A percentile compares a stretch with the other conserved stretches of the same genome.
These are phyloP conservation scores for Myotis yumanensis DNA, from an alignment of 2,113 vertebrate genomes.

Conservation along the genomic window DNA sequence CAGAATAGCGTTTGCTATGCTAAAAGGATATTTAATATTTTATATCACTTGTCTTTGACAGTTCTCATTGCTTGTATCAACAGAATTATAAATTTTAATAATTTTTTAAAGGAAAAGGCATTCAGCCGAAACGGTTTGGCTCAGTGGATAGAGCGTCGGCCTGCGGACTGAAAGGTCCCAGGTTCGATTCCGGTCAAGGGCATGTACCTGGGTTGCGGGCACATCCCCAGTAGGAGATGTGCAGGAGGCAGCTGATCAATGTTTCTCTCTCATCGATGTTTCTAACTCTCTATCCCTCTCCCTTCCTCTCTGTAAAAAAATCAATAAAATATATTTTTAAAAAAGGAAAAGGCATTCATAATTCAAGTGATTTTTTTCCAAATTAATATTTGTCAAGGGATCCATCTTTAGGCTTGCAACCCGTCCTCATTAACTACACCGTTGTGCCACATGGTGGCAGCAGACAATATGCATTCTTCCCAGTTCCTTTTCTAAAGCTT, in stretches of 20 bases:
- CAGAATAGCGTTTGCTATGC: not conserved
- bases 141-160: too few relatives aligned
- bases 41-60: not conserved
- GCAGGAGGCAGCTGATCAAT: too few relatives aligned
- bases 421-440: not conserved
- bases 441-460: constrained; percentile 66
- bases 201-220: too few relatives aligned
- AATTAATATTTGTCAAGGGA: not conserved
- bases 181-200: too few relatives aligned
- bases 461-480: not conserved
- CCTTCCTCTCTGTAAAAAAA: too few relatives aligned
- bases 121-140: too few relatives aligned
- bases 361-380: constrained; percentile 42
- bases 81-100: not conserved
- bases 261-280: too few relatives aligned
- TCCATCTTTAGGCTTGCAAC: not conserved
- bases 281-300: too few relatives aligned
- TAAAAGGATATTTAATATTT: not conserved
- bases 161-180: too few relatives aligned
- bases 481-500: not conserved
- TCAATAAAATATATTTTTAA: too few relatives aligned
- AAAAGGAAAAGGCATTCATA: not conserved
- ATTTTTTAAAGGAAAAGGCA: not conserved
- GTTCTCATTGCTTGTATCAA: not conserved
- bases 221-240: too few relatives aligned